Base-by-base conservation (phyloP, 2,888 invertebrate species). In the Branchellion lobata region DNA sequence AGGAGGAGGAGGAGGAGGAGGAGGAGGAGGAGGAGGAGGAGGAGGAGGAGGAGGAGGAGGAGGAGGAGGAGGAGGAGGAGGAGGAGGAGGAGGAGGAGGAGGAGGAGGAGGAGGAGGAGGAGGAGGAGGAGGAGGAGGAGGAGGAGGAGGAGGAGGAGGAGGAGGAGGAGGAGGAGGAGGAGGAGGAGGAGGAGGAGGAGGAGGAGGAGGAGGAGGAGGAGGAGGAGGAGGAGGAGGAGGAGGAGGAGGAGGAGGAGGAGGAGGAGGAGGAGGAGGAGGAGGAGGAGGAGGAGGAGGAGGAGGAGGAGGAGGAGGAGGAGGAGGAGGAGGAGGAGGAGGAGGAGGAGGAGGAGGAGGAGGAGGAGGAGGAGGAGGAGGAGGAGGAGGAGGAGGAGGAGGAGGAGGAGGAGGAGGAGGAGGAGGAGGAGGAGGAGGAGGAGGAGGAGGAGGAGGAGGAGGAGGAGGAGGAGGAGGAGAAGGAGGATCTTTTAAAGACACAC, bases 381-480 rank as follows among this genome's bases (percentile, higher is more conserved):
- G 77, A 76, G 5, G 77, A 61, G 5, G 77, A 76, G n/a, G 77
- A 76, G 5, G 74, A 76, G 5, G 53, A 76, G n/a, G 53, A 76
- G 5, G 53, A 76, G 5, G 31, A 76, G 5, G 53, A 76, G 27
- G 57, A 77, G 0, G 0, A 1, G 1, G 77, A 47, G 34, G 79
- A 18, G 27, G 72, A 14, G n/a, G 72, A 11, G 5, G 72, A n/a
- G 5, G 75, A 14, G 5, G 36, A 18, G 29, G 34, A 14, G 34
- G 34, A 18, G 29, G 34, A 1, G 29, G 18, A 18, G 3, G 2
- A 8, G 5, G 3, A 27, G 1, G 2, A 18, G 3, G 3, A 27
- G 1, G 71, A 27, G 5, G 11, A 1, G 1, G 33, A 27, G 3
- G 71, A 27, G 27, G 71, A 27, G 27, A n/a, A 5, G 0, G 21